These are phyloP conservation scores for Montipora capitata DNA, from an alignment of 92 coral and sea anemone species.

Conservation along the genomic window DNA sequence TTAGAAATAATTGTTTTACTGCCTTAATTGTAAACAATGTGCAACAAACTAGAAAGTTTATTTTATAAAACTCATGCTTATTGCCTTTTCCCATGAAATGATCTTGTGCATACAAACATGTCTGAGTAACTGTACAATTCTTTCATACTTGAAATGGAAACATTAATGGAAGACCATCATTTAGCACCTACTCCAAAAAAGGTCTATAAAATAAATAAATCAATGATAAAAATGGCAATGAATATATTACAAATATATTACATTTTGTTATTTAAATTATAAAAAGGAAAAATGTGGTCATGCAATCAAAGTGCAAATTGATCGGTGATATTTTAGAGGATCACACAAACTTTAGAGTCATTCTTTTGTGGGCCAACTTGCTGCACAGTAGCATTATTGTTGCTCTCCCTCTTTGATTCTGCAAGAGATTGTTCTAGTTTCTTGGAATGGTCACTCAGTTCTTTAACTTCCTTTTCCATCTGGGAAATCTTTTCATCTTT, in stretches of 20 bases:
- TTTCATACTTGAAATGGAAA: no score
- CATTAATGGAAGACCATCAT: no score
- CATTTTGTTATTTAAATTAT: background rate
- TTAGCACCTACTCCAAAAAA: background rate
- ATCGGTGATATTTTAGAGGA: conserved; percentile 37
- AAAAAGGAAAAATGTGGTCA: background rate
- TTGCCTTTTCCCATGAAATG: no score
- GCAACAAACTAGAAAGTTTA: no score
- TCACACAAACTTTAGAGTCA: conserved; percentile 81
- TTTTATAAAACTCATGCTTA: no score
- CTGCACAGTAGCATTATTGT: conserved; percentile 58
- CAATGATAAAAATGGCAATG: background rate
- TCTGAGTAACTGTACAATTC: background rate
- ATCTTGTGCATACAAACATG: background rate
- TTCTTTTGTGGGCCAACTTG: conserved; percentile 37
- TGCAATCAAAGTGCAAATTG: background rate
- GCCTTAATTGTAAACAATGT: no score
- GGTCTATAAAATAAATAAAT: background rate
- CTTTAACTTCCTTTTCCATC: conserved; percentile 91
- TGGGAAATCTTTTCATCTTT: conserved; percentile 92
- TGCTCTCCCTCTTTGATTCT: conserved; percentile 52
- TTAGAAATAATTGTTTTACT: no score
- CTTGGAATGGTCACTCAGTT: conserved; percentile 79
- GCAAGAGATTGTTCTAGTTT: conserved; percentile 81
- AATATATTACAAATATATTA: conserved; percentile 13